phyloP scores from a whole-genome alignment of 2,113 vertebrate genomes.

The Rousettus leschenaultii region DNA sequence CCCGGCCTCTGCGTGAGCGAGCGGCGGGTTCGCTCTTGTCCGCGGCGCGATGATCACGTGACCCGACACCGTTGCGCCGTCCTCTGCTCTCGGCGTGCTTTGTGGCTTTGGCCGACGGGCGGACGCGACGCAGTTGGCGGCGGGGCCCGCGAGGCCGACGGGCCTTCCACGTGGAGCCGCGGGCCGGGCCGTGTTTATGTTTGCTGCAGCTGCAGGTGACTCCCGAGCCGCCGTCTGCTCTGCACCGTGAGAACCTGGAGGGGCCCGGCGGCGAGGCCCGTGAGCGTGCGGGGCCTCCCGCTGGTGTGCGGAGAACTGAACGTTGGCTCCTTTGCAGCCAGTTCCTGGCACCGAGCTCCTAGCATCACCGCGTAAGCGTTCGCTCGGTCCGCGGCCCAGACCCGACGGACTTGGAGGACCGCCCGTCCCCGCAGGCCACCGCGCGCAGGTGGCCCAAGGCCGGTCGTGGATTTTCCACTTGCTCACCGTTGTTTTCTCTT shows the following conservation, averaged over 20 bases:
- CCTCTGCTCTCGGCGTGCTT: not conserved
- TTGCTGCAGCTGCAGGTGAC: not conserved
- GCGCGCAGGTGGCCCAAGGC: no score
- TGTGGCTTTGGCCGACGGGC: not conserved
- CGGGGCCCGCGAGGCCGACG: not conserved
- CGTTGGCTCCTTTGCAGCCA: no score
- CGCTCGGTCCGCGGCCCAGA: rapidly evolving
- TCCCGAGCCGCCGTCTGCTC: no score
- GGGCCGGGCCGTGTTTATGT: not conserved
- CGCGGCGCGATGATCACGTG: no score
- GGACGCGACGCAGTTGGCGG: not conserved
- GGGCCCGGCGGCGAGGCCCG: no score
- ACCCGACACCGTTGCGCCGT: not conserved
- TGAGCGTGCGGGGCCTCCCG: no score
- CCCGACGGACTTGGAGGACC: not conserved
- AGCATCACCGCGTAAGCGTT: not conserved
- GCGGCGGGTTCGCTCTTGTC: not conserved
- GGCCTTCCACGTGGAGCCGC: no score
- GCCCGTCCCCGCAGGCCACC: not conserved
- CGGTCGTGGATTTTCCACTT: not conserved
- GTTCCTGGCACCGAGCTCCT: no score
- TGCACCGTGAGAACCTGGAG: no score
- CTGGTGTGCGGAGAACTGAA: no score
- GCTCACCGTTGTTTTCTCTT: not conserved
- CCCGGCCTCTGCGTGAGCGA: not conserved